Conservation (phyloP, 2,113 vertebrate genomes). For the Addax nasomaculatus region DNA sequence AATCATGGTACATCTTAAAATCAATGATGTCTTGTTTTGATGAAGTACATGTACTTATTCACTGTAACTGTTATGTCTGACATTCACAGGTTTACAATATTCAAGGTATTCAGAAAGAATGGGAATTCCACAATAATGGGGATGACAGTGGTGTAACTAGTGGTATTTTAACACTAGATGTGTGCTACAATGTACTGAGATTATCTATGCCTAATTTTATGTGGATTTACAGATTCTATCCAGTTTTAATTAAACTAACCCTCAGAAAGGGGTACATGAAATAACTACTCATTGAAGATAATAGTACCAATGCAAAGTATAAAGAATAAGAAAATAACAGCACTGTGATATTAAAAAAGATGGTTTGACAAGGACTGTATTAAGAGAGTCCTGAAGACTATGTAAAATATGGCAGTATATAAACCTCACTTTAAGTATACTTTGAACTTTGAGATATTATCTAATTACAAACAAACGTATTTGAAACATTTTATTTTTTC, state of each 20-base stretch:
- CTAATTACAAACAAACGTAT: background rate
- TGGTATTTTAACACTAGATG: background rate
- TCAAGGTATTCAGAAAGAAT: background rate
- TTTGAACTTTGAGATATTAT: background rate
- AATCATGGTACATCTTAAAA: slow-evolving; percentile 3
- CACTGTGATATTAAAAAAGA: background rate
- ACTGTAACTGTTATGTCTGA: background rate
- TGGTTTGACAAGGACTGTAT: background rate
- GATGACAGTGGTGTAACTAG: background rate
- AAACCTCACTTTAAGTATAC: slow-evolving; percentile 6
- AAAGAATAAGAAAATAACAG: background rate
- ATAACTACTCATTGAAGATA: background rate
- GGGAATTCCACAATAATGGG: background rate
- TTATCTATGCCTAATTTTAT: slow-evolving; percentile 2
- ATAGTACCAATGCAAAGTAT: background rate
- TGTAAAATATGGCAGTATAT: background rate
- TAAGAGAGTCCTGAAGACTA: background rate
- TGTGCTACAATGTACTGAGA: background rate
- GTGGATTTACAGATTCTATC: background rate
- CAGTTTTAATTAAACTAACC: slow-evolving; percentile 14
- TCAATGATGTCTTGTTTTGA: background rate
- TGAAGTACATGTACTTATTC: background rate
- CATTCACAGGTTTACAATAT: background rate
- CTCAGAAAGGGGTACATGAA: background rate
- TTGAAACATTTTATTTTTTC: background rate